Evolutionary conservation across 2,888 invertebrate species (phyloP).

Genomic region (Campaea margaritaria): DNA sequence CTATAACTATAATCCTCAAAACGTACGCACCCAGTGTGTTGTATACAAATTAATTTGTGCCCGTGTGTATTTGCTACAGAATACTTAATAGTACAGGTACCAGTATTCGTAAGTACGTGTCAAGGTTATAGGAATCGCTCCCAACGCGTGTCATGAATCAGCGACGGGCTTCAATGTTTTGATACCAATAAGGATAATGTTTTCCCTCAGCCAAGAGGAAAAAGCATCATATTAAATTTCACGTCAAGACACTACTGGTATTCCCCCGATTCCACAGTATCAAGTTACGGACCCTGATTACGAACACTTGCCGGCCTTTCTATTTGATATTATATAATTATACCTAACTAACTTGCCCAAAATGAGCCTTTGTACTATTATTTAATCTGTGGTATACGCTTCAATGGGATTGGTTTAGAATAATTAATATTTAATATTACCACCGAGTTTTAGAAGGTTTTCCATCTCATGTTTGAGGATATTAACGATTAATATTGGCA

Average conservation of each 20-base stretch:
- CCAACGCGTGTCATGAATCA: conserved; percentile 17
- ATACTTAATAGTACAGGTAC: no score
- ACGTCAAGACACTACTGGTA: conserved; percentile 9
- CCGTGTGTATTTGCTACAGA: no score
- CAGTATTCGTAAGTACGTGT: conserved; percentile 3
- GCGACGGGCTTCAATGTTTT: conserved; percentile 23
- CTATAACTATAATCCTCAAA: no score
- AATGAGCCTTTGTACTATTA: no score
- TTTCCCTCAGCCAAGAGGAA: conserved; percentile 15
- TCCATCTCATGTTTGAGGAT: no score
- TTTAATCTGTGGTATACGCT: no score
- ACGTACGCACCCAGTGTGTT: conserved; percentile 3
- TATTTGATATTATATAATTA: not conserved
- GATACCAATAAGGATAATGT: conserved; percentile 17
- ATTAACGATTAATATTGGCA: no score
- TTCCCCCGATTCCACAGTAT: conserved; percentile 13
- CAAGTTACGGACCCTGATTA: conserved; percentile 10
- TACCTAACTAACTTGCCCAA: not conserved
- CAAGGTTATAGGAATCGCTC: conserved; percentile 1
- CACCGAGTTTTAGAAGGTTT: no score
- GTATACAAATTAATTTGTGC: conserved; percentile 15
- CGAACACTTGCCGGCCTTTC: not conserved
- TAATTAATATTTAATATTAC: no score
- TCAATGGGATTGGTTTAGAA: no score
- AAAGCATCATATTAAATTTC: conserved; percentile 20